Evolutionary conservation across 2,888 invertebrate genomes (phyloP).

Genomic region (Aporophyla lueneburgensis): DNA sequence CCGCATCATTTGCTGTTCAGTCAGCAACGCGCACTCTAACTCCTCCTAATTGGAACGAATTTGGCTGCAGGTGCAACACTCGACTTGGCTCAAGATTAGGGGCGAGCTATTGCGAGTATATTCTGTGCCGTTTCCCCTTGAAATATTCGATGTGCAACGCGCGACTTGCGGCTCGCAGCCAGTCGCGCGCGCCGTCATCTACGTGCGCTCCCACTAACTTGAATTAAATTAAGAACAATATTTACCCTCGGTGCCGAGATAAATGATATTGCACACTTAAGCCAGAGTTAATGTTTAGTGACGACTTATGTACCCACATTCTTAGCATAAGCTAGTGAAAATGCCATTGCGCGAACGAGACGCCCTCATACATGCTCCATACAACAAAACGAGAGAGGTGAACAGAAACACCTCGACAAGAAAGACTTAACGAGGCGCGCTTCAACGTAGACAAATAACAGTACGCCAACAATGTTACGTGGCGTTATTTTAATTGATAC

Average conservation of each 20-base stretch:
- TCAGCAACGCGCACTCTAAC: constrained; percentile 88
- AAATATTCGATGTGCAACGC: constrained; percentile 88
- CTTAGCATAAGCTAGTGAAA: constrained; percentile 81
- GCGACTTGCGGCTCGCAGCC: constrained; percentile 84
- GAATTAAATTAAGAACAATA: constrained; percentile 91
- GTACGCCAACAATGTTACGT: constrained; percentile 69
- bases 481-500: constrained; percentile 80
- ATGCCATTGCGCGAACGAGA: constrained; percentile 71
- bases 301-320: constrained; percentile 87
- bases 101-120: constrained; percentile 88
- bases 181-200: constrained; percentile 77
- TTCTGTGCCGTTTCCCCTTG: constrained; percentile 83
- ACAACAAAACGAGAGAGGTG: constrained; percentile 72
- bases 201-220: constrained; percentile 83
- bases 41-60: constrained; percentile 90
- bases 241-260: constrained; percentile 87
- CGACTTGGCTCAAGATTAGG: constrained; percentile 90
- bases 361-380: constrained; percentile 70
- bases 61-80: constrained; percentile 91
- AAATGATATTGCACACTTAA: constrained; percentile 89
- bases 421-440: constrained; percentile 76
- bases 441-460: constrained; percentile 75
- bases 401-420: constrained; percentile 69
- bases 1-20: constrained; percentile 90
- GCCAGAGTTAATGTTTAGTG: constrained; percentile 85